Conservation (phyloP, 2,888 invertebrate species). For the Agrotis puta region DNA sequence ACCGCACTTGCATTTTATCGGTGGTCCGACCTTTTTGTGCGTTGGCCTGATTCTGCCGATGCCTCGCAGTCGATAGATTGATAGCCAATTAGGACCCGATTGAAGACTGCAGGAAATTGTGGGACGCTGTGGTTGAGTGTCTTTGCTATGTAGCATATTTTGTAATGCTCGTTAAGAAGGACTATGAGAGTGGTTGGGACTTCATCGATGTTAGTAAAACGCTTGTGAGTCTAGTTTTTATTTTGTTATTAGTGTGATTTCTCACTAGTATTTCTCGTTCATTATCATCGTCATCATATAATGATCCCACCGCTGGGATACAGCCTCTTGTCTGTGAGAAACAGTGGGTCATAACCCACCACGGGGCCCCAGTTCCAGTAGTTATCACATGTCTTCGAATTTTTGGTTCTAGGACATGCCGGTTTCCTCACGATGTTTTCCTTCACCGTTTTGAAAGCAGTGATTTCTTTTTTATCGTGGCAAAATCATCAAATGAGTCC, state of each 20-base stretch:
- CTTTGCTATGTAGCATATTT: constrained; percentile 1
- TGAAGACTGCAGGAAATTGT: constrained; percentile 44
- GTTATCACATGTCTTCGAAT: too few relatives aligned
- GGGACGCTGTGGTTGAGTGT: constrained; percentile 13
- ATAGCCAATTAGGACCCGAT: constrained; percentile 57
- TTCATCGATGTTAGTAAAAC: not conserved
- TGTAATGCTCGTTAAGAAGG: not conserved
- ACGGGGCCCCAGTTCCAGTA: too few relatives aligned
- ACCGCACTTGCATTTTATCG: constrained; percentile 65
- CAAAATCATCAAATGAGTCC: too few relatives aligned
- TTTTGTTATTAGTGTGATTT: not conserved
- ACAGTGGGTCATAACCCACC: too few relatives aligned
- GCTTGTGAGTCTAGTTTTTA: not conserved
- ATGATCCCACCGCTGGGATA: too few relatives aligned
- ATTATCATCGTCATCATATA: too few relatives aligned
- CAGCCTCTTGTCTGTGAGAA: too few relatives aligned
- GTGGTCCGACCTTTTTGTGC: constrained; percentile 54
- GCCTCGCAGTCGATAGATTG: constrained; percentile 43
- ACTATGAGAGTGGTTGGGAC: not conserved
- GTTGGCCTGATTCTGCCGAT: constrained; percentile 57
- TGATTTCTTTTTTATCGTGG: too few relatives aligned
- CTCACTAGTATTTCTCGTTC: not conserved
- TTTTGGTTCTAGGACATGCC: too few relatives aligned
- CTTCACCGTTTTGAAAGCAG: too few relatives aligned
- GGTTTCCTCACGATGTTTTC: too few relatives aligned